These are phyloP conservation scores for Hoplodrina blanda DNA, from an alignment of 2,888 invertebrate species.

Conservation along the genomic window DNA sequence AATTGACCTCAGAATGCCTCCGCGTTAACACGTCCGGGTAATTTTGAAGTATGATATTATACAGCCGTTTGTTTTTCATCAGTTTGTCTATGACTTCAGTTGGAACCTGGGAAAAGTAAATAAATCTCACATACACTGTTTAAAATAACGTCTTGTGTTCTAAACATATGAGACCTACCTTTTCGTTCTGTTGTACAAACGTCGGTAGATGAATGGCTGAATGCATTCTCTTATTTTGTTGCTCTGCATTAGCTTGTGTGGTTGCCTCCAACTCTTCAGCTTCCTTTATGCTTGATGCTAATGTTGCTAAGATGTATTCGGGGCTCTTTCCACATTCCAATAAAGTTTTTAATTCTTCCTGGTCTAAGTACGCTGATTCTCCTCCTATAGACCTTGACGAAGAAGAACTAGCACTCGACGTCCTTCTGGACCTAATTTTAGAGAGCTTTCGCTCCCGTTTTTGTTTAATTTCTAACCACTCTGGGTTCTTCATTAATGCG, in stretches of 20 bases:
- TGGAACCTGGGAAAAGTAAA: slow-evolving; percentile 90
- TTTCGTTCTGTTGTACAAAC: slow-evolving; percentile 93
- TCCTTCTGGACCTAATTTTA: slow-evolving; percentile 81
- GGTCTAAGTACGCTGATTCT: slow-evolving; percentile 89
- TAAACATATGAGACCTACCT: slow-evolving; percentile 80
- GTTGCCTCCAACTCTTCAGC: slow-evolving; percentile 85
- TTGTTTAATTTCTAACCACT: slow-evolving; percentile 93
- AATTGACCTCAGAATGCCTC: slow-evolving; percentile 91
- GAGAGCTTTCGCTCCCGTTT: slow-evolving; percentile 86
- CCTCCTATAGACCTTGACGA: slow-evolving; percentile 87
- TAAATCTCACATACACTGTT: slow-evolving; percentile 11
- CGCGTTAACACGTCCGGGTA: slow-evolving; percentile 92
- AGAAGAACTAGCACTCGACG: slow-evolving; percentile 88
- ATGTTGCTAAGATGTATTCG: slow-evolving; percentile 91
- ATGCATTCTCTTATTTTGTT: slow-evolving; percentile 81
- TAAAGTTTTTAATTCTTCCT: slow-evolving; percentile 92
- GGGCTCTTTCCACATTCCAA: slow-evolving; percentile 93
- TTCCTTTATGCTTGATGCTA: slow-evolving; percentile 90
- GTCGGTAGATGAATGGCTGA: slow-evolving; percentile 95
- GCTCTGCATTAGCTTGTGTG: slow-evolving; percentile 85
- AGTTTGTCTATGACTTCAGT: slow-evolving; percentile 93
- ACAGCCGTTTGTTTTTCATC: slow-evolving; percentile 91
- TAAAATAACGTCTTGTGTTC: neutral
- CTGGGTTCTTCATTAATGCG: slow-evolving; percentile 96
- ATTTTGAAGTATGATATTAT: slow-evolving; percentile 93